These are phyloP conservation scores for Cyclina sinensis DNA, from an alignment of 1,140 invertebrate genomes.

Conservation along the genomic window DNA sequence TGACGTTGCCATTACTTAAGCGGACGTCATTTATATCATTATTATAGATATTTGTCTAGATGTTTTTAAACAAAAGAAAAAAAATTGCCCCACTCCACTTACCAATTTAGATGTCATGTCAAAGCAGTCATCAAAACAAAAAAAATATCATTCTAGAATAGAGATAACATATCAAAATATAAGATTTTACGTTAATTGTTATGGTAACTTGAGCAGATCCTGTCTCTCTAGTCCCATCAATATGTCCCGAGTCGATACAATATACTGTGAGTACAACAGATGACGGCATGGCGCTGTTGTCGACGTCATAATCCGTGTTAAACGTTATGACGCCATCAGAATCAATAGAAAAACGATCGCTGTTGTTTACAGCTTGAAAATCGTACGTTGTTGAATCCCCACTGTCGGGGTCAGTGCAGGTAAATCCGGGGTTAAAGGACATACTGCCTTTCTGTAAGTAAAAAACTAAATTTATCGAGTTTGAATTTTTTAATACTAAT, in stretches of 20 bases:
- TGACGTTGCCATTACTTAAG: too few relatives aligned
- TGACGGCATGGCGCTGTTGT: constrained; percentile 24
- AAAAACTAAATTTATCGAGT: too few relatives aligned
- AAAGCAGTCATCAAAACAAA: too few relatives aligned
- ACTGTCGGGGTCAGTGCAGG: constrained; percentile 13
- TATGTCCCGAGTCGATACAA: constrained; percentile 31
- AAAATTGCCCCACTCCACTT: too few relatives aligned
- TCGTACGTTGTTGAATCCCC: constrained; percentile 27
- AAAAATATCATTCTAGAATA: too few relatives aligned
- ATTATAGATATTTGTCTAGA: too few relatives aligned
- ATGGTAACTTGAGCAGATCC: constrained; percentile 31
- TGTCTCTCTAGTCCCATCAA: not conserved
- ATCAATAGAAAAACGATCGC: not conserved
- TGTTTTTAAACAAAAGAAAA: too few relatives aligned
- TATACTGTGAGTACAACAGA: not conserved
- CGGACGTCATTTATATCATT: too few relatives aligned
- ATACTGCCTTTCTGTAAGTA: not conserved
- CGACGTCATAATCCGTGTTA: constrained; percentile 40
- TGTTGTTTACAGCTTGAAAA: constrained; percentile 17
- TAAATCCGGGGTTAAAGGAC: constrained; percentile 10
- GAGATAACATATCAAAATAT: too few relatives aligned
- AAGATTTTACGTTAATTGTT: constrained; percentile 38
- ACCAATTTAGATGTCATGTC: too few relatives aligned
- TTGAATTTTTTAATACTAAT: too few relatives aligned
- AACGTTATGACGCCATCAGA: not conserved